Evolutionary conservation across 2,797 vertebrate species (phyloP).

Genomic region (Spinus olivaceus): DNA sequence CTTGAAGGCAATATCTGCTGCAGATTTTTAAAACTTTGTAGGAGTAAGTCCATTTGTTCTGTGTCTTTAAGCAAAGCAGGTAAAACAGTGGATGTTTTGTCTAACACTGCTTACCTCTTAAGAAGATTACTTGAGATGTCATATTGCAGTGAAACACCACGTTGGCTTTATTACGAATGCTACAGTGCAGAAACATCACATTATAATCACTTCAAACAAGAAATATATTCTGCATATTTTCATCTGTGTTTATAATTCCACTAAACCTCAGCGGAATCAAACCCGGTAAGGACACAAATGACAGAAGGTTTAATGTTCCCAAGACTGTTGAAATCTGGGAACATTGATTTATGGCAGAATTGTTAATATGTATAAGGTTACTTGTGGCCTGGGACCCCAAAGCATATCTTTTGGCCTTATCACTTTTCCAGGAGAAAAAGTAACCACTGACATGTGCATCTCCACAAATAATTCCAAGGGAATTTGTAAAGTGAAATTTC

Average conservation of each 20-base stretch:
- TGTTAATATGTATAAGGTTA: constrained; percentile 72
- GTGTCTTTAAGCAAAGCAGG: constrained; percentile 60
- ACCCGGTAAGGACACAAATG: constrained; percentile 63
- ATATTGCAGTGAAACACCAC: constrained; percentile 60
- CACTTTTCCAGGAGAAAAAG: constrained; percentile 59
- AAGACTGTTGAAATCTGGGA: constrained; percentile 55
- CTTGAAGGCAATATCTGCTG: constrained; percentile 37
- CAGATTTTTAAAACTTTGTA: constrained; percentile 65
- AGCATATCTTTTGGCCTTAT: constrained; percentile 63
- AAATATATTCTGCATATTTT: constrained; percentile 75
- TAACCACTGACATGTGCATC: constrained; percentile 23
- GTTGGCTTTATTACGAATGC: constrained; percentile 72
- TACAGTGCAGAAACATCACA: constrained; percentile 71
- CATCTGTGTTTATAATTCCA: constrained; percentile 74
- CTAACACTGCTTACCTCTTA: constrained; percentile 71
- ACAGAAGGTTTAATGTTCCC: constrained; percentile 67
- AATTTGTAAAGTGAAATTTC: constrained; percentile 36
- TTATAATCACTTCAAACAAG: constrained; percentile 76
- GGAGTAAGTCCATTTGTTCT: constrained; percentile 55
- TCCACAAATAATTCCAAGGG: constrained; percentile 22
- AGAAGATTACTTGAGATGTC: constrained; percentile 75
- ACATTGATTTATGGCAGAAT: constrained; percentile 56
- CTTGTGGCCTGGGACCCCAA: constrained; percentile 62
- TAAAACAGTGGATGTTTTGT: constrained; percentile 61
- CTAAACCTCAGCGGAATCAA: constrained; percentile 73